Conservation (phyloP, 2,888 invertebrate genomes). For the Pimpla rufipes region DNA sequence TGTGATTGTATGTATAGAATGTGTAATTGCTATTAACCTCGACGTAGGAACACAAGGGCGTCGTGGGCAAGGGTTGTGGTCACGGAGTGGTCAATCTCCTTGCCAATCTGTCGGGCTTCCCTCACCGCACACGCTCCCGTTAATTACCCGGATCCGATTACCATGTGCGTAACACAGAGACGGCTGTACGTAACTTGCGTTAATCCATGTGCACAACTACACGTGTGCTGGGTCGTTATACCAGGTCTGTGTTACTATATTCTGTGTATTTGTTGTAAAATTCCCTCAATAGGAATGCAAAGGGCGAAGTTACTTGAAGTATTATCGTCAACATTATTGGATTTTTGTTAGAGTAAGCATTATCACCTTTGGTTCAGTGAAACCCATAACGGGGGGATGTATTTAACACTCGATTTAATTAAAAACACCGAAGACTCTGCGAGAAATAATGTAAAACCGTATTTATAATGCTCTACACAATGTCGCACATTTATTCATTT, state of each 20-base stretch:
- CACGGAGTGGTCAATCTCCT: constrained; percentile 69
- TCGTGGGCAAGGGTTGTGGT: constrained; percentile 64
- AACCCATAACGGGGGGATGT: too few species aligned
- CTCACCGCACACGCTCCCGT: constrained; percentile 68
- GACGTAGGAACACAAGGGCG: constrained; percentile 54
- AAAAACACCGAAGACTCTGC: too few species aligned
- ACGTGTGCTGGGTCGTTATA: constrained; percentile 60
- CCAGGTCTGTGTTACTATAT: constrained; percentile 16
- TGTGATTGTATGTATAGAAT: constrained; percentile 59
- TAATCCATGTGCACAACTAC: constrained; percentile 69
- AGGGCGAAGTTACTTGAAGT: neutral
- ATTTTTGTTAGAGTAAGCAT: neutral
- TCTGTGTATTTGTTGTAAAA: neutral
- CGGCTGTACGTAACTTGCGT: constrained; percentile 69
- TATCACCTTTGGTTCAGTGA: neutral
- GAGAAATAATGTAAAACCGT: too few species aligned
- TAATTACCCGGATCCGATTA: constrained; percentile 76
- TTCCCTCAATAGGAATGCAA: neutral
- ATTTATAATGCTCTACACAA: neutral
- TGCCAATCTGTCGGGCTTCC: constrained; percentile 65
- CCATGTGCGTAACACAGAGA: constrained; percentile 69
- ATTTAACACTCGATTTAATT: too few species aligned
- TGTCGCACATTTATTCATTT: constrained; percentile 21
- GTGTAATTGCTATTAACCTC: constrained; percentile 68
- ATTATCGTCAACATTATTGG: neutral